Evolutionary conservation across 2,797 vertebrate genomes (phyloP).

Genomic region (Schizopygopsis pylzovi): DNA sequence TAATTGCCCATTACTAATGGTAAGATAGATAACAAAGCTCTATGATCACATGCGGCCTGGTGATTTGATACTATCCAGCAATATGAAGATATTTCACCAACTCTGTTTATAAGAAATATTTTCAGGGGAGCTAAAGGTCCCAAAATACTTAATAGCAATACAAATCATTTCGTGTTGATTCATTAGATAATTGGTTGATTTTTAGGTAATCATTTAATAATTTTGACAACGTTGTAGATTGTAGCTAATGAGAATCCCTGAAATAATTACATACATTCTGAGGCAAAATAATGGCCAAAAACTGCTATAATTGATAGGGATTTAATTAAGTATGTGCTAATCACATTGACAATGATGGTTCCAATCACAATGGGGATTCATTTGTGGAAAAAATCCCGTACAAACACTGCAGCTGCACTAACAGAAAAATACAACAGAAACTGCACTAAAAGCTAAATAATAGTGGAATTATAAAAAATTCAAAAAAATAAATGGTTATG

Average conservation of each 20-base stretch:
- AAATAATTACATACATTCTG: neutral
- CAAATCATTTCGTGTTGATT: neutral
- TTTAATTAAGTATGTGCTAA: neutral
- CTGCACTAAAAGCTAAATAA: neutral
- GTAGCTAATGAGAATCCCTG: constrained; percentile 15
- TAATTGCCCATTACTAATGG: constrained; percentile 63
- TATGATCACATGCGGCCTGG: neutral
- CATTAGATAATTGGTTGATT: neutral
- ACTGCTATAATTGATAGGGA: neutral
- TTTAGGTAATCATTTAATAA: neutral
- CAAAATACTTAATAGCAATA: neutral
- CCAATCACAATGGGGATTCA: constrained; percentile 6
- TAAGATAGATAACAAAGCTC: constrained; percentile 64
- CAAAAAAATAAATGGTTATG: neutral
- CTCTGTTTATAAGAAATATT: neutral
- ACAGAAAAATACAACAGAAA: neutral
- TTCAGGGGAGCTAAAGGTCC: neutral
- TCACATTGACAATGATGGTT: neutral
- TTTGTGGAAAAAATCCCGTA: neutral
- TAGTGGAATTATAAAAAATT: too few relatives aligned
- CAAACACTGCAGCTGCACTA: neutral
- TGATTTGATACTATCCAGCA: constrained; percentile 11
- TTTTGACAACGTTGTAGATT: neutral
- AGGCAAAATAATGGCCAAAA: neutral
- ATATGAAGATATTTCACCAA: neutral